phyloP scores from a whole-genome alignment of 92 coral and sea anemone species.

The Epizoanthus scotinus region DNA sequence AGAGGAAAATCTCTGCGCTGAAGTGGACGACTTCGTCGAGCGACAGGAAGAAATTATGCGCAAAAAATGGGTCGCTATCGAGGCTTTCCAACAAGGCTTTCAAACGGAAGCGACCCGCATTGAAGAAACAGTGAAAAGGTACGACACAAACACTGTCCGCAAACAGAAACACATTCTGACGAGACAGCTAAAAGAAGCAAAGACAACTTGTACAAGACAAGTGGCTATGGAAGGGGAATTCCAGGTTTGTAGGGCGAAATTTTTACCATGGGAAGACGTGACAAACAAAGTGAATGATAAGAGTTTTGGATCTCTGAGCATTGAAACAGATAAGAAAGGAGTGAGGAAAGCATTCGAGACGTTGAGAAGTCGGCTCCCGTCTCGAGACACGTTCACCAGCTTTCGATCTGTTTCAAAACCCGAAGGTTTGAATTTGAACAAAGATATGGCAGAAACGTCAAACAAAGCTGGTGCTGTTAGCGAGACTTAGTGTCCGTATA shows the following conservation, averaged over 20 bases:
- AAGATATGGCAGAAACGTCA: background rate
- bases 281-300: slow-evolving; percentile 11
- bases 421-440: slow-evolving; percentile 1
- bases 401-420: slow-evolving; percentile 33
- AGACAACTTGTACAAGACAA: slow-evolving; percentile 2
- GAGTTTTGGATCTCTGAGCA: slow-evolving; percentile 24
- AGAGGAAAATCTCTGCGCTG: slow-evolving; percentile 41
- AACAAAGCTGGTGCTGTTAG: slow-evolving; percentile 1
- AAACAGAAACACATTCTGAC: slow-evolving; percentile 12
- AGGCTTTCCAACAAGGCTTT: slow-evolving; percentile 11
- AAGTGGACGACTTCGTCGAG: slow-evolving; percentile 36
- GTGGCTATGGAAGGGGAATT: slow-evolving; percentile 25
- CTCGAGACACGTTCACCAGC: slow-evolving; percentile 24
- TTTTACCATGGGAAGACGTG: slow-evolving; percentile 29
- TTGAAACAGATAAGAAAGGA: slow-evolving; percentile 30
- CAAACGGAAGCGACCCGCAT: slow-evolving; percentile 26
- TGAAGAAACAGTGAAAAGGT: slow-evolving; percentile 13
- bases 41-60: slow-evolving; percentile 39
- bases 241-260: slow-evolving; percentile 38
- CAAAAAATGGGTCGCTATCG: slow-evolving; percentile 30
- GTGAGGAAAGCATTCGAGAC: slow-evolving; percentile 23
- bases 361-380: slow-evolving; percentile 25
- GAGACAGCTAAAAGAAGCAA: slow-evolving; percentile 37
- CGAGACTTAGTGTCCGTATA: background rate
- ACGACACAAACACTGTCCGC: slow-evolving; percentile 14